phyloP scores from a whole-genome alignment of 2,888 invertebrate species.

The Resseliella maxima region DNA sequence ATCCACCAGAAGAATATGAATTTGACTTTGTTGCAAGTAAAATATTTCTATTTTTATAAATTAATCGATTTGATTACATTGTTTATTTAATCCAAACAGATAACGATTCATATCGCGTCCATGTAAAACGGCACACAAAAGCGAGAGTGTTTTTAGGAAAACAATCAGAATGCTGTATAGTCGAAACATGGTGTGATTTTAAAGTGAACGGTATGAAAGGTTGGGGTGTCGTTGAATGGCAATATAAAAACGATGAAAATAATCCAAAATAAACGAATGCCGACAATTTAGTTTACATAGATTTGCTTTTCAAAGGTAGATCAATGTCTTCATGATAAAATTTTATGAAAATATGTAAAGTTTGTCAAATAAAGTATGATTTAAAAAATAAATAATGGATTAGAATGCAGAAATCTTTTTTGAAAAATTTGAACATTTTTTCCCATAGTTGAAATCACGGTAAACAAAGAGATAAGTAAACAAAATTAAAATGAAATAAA shows the following conservation, averaged over 20 bases:
- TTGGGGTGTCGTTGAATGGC: conserved; percentile 76
- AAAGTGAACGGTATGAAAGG: conserved; percentile 74
- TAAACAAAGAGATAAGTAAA: too few species aligned
- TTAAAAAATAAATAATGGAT: too few species aligned
- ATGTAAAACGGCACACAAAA: conserved; percentile 70
- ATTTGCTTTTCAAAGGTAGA: too few species aligned
- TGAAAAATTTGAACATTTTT: too few species aligned
- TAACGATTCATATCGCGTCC: conserved; percentile 67
- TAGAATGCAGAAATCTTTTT: too few species aligned
- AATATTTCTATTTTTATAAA: not conserved
- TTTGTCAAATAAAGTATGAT: too few species aligned
- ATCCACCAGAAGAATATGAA: not conserved
- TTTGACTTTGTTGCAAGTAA: conserved; percentile 46
- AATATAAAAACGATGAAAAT: conserved; percentile 70
- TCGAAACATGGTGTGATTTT: conserved; percentile 72
- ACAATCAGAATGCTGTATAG: conserved; percentile 71
- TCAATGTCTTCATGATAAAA: too few species aligned
- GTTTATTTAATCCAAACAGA: too few species aligned
- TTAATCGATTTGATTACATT: not conserved
- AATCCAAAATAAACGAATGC: not conserved
- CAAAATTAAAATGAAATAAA: too few species aligned
- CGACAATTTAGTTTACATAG: too few species aligned
- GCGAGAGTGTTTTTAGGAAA: conserved; percentile 72
- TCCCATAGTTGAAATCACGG: too few species aligned
- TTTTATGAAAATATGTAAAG: too few species aligned